Evolutionary conservation across 92 coral and sea anemone genomes (phyloP), one percentile per base, ranked within the genome.

Genomic region (Bergia puertoricense): DNA sequence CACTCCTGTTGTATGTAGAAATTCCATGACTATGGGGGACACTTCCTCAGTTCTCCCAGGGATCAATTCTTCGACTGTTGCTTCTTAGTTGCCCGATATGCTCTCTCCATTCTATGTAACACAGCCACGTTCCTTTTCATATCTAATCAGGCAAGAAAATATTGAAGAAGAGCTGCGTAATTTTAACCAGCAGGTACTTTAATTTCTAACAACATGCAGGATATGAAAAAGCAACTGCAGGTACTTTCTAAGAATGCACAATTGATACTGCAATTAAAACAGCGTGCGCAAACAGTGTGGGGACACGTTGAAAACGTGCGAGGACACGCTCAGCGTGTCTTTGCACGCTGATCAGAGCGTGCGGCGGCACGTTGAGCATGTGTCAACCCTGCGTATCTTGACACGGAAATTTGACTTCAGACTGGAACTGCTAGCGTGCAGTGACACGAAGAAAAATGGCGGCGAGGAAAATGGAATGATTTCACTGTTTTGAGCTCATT

Each of bases 11-110:
- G 45, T 37, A 43, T 76, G 16, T 76, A 76, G 54, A 76, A 76
- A 42, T 76, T 76, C 80, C 80, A 42, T 10, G 38, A 42, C 80
- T 54, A 76, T 76, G n/a, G 18, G 45, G 56, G 18, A 76, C 80
- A 76, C 80, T 76, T 76, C 56, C 23, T 76, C 80, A 76, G 80
- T 76, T 76, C 80, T 9, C 80, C 80, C 80, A 76, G 80, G 45
- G 43, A 76, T 76, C 11, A 76, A 11, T 76, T 39, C 45, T 42
- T 42, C 45, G 43, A 76, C 54, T 42, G 37, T 76, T 76, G 80
- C 80, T 10, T 42, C 44, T 76, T 76, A 11, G 0, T 37, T 76
- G 56, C 57, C 80, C n/a, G 16, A 76, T 43, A 42, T 76, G 10
- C 20, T 76, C 56, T 76, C 80, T 76, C 80, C 80, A 76, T 76